phyloP scores from a whole-genome alignment of 2,797 vertebrate species.

The Xerus rutilus region DNA sequence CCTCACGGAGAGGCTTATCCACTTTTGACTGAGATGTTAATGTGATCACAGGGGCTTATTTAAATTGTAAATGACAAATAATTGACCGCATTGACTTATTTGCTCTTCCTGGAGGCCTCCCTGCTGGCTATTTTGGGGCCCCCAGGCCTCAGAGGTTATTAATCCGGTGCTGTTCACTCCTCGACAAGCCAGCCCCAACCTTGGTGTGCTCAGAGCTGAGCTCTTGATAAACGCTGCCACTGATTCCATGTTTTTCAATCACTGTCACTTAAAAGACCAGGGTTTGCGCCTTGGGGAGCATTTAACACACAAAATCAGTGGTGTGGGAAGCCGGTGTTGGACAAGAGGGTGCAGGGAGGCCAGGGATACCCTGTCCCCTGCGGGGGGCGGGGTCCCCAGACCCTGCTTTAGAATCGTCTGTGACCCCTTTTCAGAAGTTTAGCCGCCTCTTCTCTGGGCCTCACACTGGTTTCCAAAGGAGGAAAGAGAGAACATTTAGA shows the following conservation, averaged over 20 bases:
- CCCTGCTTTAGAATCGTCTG: not conserved
- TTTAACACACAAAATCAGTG: not conserved
- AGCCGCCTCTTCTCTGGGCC: not conserved
- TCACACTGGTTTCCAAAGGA: not conserved
- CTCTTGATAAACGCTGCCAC: not conserved
- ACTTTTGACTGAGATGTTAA: not conserved
- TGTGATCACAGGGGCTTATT: not conserved
- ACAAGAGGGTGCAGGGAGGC: rapidly evolving
- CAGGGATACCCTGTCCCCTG: rapidly evolving
- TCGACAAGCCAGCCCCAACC: rapidly evolving
- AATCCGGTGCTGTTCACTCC: not conserved
- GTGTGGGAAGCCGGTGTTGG: not conserved
- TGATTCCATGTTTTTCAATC: not conserved
- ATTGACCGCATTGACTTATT: not conserved
- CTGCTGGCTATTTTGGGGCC: not conserved
- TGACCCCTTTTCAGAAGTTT: not conserved
- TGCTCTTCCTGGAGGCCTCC: not conserved
- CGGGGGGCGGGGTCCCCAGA: rapidly evolving
- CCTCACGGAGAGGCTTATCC: not conserved
- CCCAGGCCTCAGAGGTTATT: conserved; percentile 17
- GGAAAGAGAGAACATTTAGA: conserved; percentile 34
- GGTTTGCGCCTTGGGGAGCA: not conserved
- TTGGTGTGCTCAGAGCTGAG: not conserved
- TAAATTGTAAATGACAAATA: conserved; percentile 40
- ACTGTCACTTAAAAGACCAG: not conserved